Base-by-base conservation (phyloP, 2,113 vertebrate species). In the Corythornis madagascariensis region DNA sequence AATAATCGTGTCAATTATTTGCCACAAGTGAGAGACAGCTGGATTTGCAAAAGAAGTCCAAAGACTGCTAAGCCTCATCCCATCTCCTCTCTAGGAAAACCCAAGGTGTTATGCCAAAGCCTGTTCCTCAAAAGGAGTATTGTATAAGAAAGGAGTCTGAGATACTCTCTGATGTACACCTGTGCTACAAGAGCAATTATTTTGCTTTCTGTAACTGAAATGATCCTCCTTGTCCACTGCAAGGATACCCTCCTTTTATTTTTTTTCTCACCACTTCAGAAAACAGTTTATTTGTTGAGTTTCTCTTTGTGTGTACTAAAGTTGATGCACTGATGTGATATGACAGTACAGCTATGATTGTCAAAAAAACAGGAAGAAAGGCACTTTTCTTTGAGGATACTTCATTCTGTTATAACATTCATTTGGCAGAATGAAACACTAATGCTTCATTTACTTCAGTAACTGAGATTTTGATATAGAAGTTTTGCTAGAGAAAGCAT, bases 81-180 rank as follows among this genome's bases (percentile, higher is more conserved):
- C 76, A 55, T n/a, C 43, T 57, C 13, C 31, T 12, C 20, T 20
- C 43, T 72, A 50, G 57, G 28, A 10, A 56, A n/a, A 24, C 24
- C 10, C 0, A 2, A 43, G 26, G 26, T 56, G 24, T 47, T 31
- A 1, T n/a, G 40, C 24, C 35, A 33, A 76, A 73, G 11, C 2
- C 25, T 50, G 26, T 61, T 22, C 47, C 69, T 60, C 1, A 1
- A 12, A 28, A 47, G 11, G 15, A 14, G 10, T 1, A 0, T 15
- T 31, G 42, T 55, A 26, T 8, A 45, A 12, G 69, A 21, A 26
- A 55, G n/a, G 70, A 25, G 29, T 10, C 28, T 1, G 9, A 15
- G 42, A 2, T 21, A 18, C 22, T 52, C 74, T 12, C 19, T 40
- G 53, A 8, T 31, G 64, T 25, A 16, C 48, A 6, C 56, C 59